Base-by-base conservation (phyloP, 2,113 vertebrate species). In the Daboia siamensis region DNA sequence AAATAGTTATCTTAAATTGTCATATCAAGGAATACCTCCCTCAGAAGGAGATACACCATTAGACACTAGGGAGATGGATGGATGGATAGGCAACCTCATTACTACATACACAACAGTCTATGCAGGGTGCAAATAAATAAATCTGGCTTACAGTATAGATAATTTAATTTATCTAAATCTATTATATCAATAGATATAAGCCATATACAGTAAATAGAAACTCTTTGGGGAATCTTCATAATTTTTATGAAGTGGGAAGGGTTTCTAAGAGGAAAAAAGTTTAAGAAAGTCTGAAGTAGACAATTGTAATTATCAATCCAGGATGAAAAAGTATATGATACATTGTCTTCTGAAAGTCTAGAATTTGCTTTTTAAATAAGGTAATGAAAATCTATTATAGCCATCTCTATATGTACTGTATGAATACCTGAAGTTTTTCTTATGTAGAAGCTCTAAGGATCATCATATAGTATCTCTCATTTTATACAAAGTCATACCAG, bases 391-490 rank as follows among this genome's bases (percentile, higher is more conserved):
- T 13, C 13, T 5, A 51, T 20, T 51, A 51, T 51, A 51, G 17
- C 84, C 11, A 74, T 23, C 11, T 29, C 44, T 61, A 59, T 29
- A 13, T 46, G 6, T 59, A 92, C 12, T 46, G 6, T 59, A 92
- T 21, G 3, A 61, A 74, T 39, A 46, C 17, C 44, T 11, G 2
- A 54, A 55, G 88, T 91, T 92, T 69, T 52, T 51, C 56, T 91
- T 51, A 87, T 17, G n/a, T n/a, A 56, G 29, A 44, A 87, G 0
- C 54, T 26, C 46, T 29, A 92, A 95, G 94, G 95, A 94, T 94
- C 86, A 95, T 92, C 93, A 91, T 95, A 51, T 92, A 95, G 97
- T 94, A 95, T 97, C 95, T 96, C 96, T 97, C 97, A 90, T 95
- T 96, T 95, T 88, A 84, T 96, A 88, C 93, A 94, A 93, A 97